These are phyloP conservation scores for Ellobius talpinus DNA, from an alignment of 2,113 vertebrate genomes.

Conservation along the genomic window DNA sequence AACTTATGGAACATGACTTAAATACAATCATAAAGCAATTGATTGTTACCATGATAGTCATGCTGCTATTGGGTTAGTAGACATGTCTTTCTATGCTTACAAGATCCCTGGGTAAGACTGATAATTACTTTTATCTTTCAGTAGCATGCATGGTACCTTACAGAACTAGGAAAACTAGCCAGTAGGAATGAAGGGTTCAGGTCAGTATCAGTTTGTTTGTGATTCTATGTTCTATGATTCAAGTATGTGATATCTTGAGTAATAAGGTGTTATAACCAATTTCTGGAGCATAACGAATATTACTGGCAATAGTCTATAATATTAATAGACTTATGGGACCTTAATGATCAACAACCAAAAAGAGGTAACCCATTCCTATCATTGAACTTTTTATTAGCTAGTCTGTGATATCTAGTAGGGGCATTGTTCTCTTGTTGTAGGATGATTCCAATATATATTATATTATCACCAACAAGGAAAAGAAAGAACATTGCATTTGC, in stretches of 20 bases:
- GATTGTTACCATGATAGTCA: not conserved
- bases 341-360: not conserved
- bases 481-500: not conserved
- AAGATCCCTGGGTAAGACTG: not conserved
- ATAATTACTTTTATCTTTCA: not conserved
- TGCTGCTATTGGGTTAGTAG: not conserved
- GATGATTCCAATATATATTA: not conserved
- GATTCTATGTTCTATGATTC: not conserved
- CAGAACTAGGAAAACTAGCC: not conserved
- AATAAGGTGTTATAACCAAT: not conserved
- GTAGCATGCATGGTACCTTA: not conserved
- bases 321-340: not conserved
- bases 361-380: not conserved
- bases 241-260: not conserved
- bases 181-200: not conserved
- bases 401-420: not conserved
- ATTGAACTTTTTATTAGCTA: not conserved
- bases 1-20: not conserved
- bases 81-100: not conserved
- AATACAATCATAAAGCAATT: not conserved
- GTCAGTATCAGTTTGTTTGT: not conserved
- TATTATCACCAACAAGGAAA: not conserved
- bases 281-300: not conserved
- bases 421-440: not conserved
- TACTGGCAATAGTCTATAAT: not conserved